Percentiles rank a stretch among this genome's conserved stretches.
Conservation (phyloP, 1,140 invertebrate genomes). For the Ganaspis sp. region DNA sequence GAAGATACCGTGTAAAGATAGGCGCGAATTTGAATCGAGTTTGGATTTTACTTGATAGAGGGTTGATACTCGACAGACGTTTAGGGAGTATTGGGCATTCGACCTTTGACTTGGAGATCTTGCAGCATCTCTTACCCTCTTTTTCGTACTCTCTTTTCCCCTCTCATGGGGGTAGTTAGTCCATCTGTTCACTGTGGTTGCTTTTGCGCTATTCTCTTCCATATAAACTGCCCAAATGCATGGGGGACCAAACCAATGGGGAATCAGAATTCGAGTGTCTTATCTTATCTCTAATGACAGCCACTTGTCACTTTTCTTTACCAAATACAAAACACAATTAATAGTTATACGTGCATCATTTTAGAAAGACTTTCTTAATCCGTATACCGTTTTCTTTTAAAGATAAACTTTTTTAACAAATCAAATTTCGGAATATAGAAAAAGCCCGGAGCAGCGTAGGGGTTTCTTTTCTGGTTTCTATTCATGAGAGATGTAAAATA, state of each 20-base stretch:
- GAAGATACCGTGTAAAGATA: conserved; percentile 23
- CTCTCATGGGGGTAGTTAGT: conserved; percentile 71
- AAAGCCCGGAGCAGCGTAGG: too few relatives aligned
- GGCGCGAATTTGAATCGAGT: conserved; percentile 25
- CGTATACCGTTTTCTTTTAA: too few relatives aligned
- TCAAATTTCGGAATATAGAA: too few relatives aligned
- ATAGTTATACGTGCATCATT: not conserved
- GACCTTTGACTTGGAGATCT: conserved; percentile 46
- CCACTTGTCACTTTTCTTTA: conserved; percentile 18
- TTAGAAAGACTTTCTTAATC: too few relatives aligned
- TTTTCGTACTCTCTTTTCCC: conserved; percentile 41
- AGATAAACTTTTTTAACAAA: too few relatives aligned
- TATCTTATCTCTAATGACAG: conserved; percentile 25
- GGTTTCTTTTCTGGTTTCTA: too few relatives aligned
- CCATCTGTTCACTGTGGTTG: conserved; percentile 62
- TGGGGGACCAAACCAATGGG: not conserved
- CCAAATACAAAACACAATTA: conserved; percentile 4
- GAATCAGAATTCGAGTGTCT: conserved; percentile 17
- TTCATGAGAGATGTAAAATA: too few relatives aligned
- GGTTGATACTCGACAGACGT: conserved; percentile 64
- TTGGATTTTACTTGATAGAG: conserved; percentile 47
- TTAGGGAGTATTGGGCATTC: conserved; percentile 54
- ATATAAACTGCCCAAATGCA: conserved; percentile 10
- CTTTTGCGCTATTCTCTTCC: conserved; percentile 38
- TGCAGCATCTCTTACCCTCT: conserved; percentile 21